Base-by-base conservation (phyloP, 1,140 invertebrate genomes). In the Anoplophora glabripennis region DNA sequence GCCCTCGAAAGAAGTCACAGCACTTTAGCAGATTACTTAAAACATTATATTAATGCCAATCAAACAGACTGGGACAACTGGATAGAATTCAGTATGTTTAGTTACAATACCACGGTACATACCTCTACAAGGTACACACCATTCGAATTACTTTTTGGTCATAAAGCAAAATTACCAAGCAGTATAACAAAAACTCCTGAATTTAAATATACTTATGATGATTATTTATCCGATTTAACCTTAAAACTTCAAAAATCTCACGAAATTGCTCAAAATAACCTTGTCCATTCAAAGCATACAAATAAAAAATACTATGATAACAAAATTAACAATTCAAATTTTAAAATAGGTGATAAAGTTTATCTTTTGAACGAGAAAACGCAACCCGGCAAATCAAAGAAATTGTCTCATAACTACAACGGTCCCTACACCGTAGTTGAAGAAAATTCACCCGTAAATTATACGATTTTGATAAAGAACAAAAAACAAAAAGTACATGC, bases 11-110 rank as follows among this genome's bases (percentile, higher is more conserved):
- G 74, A 40, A 64, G 53, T 17, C 76, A 78, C 65, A 42, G 49
- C n/a, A 75, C 72, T 9, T 52, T 79, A 49, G 63, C 53, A 12
- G 75, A 78, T 35, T 78, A 76, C 66, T 34, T 77, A 14, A 74
- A 70, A 69, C 68, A 74, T 59, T 78, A 67, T 55, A 62, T 77
- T 4, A 68, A 71, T 17, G 51, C 66, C 40, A 60, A 75, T 45
- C 70, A 74, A 64, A 65, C 44, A 3, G 67, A 77, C 54, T 78
- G 76, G 73, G 71, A 76, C 37, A 44, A 72, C 53, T 77, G 59
- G 58, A 40, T 77, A 40, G 37, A 64, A 33, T 73, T 71, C 28
- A 72, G 72, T 0, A 72, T 72, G 65, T 77, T 75, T 45, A 65
- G 60, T 33, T 78, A 75, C 54, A 77, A 75, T 59, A 73, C 69